phyloP scores from a whole-genome alignment of 1,140 invertebrate genomes.

The Ladona fulva region DNA sequence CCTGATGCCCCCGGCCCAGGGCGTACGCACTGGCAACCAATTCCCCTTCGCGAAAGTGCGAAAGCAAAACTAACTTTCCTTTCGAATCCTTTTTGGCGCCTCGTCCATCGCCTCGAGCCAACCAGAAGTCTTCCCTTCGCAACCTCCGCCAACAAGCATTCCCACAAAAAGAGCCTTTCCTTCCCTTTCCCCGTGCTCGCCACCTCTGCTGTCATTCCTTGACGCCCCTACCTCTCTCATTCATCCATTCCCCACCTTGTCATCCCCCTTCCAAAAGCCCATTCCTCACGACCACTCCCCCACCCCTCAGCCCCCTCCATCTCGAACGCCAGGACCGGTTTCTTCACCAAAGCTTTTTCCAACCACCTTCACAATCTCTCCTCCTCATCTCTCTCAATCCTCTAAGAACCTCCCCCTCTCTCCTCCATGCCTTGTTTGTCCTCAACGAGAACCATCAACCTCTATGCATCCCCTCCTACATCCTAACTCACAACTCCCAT shows the following conservation, averaged over 20 bases:
- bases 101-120: no score
- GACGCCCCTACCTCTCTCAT: neutral
- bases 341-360: neutral
- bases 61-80: no score
- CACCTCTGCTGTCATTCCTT: neutral
- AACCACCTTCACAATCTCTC: neutral
- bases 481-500: neutral
- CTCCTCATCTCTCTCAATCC: neutral
- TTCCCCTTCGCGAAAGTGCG: no score
- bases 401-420: neutral
- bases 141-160: neutral
- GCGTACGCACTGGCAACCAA: no score
- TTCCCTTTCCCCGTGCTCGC: neutral
- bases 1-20: no score
- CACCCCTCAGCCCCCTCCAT: neutral
- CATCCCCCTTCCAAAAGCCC: neutral
- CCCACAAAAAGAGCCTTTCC: neutral
- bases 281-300: neutral
- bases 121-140: neutral
- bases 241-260: neutral
- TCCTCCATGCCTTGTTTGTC: slow-evolving; percentile 3
- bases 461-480: neutral
- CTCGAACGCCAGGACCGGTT: neutral
- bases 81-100: no score
- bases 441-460: neutral